Evolutionary conservation across 1,140 invertebrate species (phyloP).

Genomic region (Sipha flava): DNA sequence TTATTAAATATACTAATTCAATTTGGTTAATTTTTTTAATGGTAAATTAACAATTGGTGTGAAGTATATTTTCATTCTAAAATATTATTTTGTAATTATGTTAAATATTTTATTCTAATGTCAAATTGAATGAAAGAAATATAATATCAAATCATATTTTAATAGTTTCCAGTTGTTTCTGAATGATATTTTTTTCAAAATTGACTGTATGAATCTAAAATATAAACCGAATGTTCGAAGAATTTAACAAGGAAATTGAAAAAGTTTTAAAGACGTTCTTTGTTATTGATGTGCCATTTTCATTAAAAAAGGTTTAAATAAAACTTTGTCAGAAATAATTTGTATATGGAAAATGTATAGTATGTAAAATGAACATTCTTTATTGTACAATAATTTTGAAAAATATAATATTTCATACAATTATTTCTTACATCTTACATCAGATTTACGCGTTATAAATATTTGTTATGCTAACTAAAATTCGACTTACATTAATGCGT

Average conservation of each 20-base stretch:
- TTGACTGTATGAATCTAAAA: background rate
- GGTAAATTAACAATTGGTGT: too few relatives aligned
- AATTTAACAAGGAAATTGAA: conserved; percentile 4
- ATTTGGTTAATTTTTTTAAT: too few relatives aligned
- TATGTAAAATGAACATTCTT: too few relatives aligned
- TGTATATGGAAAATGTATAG: background rate
- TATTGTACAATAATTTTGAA: too few relatives aligned
- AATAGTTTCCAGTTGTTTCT: background rate
- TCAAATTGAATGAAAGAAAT: background rate
- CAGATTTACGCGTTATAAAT: too few relatives aligned
- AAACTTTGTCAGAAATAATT: background rate
- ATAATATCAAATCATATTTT: background rate
- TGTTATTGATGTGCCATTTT: background rate
- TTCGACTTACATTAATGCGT: too few relatives aligned
- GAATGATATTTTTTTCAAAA: background rate
- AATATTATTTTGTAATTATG: too few relatives aligned
- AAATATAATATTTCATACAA: too few relatives aligned
- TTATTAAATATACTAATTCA: too few relatives aligned
- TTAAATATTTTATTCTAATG: background rate
- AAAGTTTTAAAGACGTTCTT: background rate
- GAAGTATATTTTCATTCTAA: too few relatives aligned
- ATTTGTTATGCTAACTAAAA: too few relatives aligned
- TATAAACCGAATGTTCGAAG: background rate
- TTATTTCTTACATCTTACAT: too few relatives aligned
- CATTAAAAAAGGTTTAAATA: background rate